These are phyloP conservation scores for Oeneis ivallda DNA, from an alignment of 2,888 invertebrate genomes.

Conservation along the genomic window DNA sequence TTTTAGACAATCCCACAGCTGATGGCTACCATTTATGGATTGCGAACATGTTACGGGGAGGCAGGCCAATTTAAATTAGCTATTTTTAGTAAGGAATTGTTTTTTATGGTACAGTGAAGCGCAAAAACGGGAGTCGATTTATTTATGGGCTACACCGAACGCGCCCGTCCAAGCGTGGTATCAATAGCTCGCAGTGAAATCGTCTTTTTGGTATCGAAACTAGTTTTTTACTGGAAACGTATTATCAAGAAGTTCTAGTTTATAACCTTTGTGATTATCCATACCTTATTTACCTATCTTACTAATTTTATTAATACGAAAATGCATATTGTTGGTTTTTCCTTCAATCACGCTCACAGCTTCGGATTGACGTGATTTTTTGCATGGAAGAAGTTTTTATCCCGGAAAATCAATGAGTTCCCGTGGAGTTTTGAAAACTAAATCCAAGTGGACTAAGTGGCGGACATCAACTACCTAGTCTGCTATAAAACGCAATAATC, in stretches of 20 bases:
- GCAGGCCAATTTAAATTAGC: constrained; percentile 36
- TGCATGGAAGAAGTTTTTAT: no score
- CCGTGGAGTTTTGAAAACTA: no score
- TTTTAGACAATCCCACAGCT: no score
- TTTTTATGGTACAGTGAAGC: constrained; percentile 32
- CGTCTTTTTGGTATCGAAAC: constrained; percentile 27
- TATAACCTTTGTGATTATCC: constrained; percentile 1
- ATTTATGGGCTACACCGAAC: constrained; percentile 34
- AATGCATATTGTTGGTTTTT: no score
- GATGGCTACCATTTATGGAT: constrained; percentile 25
- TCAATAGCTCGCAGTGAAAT: constrained; percentile 34
- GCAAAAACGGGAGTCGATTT: constrained; percentile 35
- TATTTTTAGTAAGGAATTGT: constrained; percentile 31
- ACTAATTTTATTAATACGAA: no score
- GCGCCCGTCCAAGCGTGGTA: constrained; percentile 31
- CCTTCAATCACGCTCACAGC: no score
- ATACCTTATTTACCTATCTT: not conserved
- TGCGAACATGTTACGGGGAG: constrained; percentile 29
- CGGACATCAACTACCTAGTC: not conserved
- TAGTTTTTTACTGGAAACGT: constrained; percentile 26
- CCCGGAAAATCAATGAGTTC: no score
- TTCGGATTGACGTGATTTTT: no score
- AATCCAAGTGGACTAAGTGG: no score
- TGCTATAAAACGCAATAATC: not conserved
- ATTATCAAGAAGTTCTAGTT: constrained; percentile 13